phyloP scores from a whole-genome alignment of 2,888 invertebrate genomes.

The Xylophagus ater region DNA sequence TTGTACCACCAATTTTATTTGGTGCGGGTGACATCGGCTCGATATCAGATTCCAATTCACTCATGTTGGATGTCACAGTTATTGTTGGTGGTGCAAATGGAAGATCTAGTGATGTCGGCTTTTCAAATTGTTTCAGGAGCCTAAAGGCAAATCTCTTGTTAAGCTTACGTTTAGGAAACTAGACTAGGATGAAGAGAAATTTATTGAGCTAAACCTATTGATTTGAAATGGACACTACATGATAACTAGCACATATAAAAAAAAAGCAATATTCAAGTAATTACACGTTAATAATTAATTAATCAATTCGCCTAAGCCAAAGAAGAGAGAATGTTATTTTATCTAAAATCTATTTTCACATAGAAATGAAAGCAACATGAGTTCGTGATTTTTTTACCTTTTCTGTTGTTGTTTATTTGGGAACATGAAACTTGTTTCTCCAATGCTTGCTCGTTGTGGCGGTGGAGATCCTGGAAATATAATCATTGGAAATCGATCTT shows the following conservation, averaged over 20 bases:
- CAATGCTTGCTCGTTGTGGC: conserved; percentile 40
- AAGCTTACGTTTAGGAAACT: too few relatives aligned
- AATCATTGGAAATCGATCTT: conserved; percentile 37
- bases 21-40: conserved; percentile 55
- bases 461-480: conserved; percentile 47
- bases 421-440: conserved; percentile 35
- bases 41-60: conserved; percentile 61
- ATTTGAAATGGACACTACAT: too few relatives aligned
- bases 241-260: too few relatives aligned
- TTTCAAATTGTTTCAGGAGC: conserved; percentile 52
- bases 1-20: conserved; percentile 39
- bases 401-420: conserved; percentile 42
- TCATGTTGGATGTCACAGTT: conserved; percentile 64
- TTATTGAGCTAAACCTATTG: too few relatives aligned
- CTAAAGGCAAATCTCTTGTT: conserved; percentile 26
- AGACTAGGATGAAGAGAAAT: too few relatives aligned
- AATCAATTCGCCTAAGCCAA: too few relatives aligned
- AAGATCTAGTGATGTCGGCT: conserved; percentile 48
- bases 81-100: conserved; percentile 56
- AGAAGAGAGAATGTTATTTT: too few relatives aligned
- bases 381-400: conserved; percentile 21
- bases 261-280: too few relatives aligned
- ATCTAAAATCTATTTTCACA: too few relatives aligned
- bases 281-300: too few relatives aligned
- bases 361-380: too few relatives aligned